phyloP scores from a whole-genome alignment of 1,140 invertebrate species.

The Daktulosphaira vitifoliae region DNA sequence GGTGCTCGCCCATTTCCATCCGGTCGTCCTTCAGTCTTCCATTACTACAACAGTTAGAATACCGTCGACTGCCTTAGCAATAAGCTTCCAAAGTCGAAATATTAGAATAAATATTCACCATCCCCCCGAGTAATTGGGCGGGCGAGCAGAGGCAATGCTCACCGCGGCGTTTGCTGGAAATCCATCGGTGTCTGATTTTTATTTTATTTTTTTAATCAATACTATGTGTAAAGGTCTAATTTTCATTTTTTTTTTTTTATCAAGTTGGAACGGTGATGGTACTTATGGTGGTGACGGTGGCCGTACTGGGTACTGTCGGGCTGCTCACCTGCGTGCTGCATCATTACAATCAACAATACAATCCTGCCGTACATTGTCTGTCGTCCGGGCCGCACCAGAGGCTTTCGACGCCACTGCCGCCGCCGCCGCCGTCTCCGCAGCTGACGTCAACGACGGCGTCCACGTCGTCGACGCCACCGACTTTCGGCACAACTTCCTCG shows the following conservation, averaged over 20 bases:
- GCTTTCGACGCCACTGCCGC: neutral
- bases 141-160: no score
- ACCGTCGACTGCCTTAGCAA: no score
- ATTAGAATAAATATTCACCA: no score
- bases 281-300: constrained; percentile 33
- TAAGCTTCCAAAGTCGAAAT: no score
- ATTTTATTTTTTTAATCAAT: no score
- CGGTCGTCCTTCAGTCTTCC: no score
- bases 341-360: constrained; percentile 28
- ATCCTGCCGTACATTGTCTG: constrained; percentile 7
- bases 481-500: neutral
- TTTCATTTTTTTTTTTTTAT: neutral
- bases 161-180: no score
- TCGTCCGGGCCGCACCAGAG: neutral
- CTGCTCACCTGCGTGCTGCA: constrained; percentile 31
- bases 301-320: constrained; percentile 29
- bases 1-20: no score
- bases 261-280: constrained; percentile 34
- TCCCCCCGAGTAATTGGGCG: no score
- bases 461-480: neutral
- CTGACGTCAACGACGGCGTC: neutral
- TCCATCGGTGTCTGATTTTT: no score
- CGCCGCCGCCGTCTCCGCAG: constrained; percentile 5
- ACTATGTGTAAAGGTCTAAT: no score
- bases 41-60: no score